Evolutionary conservation across 2,113 vertebrate genomes (phyloP).

Genomic region (Saccopteryx leptura): DNA sequence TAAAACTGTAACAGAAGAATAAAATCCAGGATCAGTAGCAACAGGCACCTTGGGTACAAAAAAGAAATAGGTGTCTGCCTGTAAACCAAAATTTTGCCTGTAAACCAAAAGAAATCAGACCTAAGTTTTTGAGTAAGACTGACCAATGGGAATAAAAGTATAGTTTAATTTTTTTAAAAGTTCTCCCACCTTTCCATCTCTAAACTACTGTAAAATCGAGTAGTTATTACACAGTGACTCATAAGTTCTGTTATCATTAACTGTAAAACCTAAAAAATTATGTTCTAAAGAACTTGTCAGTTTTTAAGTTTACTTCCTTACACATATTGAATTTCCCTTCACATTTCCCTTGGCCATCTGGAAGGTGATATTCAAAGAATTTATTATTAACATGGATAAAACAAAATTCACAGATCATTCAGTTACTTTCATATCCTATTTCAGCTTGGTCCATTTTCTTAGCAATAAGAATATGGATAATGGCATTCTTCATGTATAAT

Average conservation of each 20-base stretch:
- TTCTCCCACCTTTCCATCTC: not conserved
- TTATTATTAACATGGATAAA: constrained; percentile 54
- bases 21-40: constrained; percentile 40
- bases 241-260: constrained; percentile 32
- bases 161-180: constrained; percentile 1
- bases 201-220: constrained; percentile 51
- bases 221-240: constrained; percentile 46
- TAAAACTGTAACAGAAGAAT: constrained; percentile 23
- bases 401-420: constrained; percentile 54
- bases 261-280: constrained; percentile 42
- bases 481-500: not conserved
- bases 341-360: too few relatives aligned
- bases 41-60: not conserved
- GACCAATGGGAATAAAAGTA: constrained; percentile 21
- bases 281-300: constrained; percentile 34
- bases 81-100: constrained; percentile 12
- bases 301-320: constrained; percentile 57
- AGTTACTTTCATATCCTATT: constrained; percentile 56
- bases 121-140: constrained; percentile 42
- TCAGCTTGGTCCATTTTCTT: constrained; percentile 38
- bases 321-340: constrained; percentile 55
- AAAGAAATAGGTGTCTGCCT: not conserved
- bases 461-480: constrained; percentile 16
- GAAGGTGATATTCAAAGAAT: constrained; percentile 57
- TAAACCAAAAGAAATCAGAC: constrained; percentile 35